Base-by-base conservation (phyloP, 2,113 vertebrate species). In the Scytalopus superciliaris region DNA sequence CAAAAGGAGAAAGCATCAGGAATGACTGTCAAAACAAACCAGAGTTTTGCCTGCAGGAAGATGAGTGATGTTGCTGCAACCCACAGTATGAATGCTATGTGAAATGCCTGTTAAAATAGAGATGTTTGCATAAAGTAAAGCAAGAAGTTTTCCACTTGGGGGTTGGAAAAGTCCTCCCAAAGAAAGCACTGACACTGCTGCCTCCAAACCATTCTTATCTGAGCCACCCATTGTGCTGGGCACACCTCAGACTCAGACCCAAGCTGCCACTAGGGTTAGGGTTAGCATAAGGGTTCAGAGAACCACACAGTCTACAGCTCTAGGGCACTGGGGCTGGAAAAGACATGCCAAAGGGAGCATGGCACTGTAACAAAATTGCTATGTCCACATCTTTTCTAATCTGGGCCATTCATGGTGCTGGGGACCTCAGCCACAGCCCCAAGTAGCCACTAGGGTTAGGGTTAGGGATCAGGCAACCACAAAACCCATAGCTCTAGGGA, bases 1-100 rank as follows among this genome's bases (percentile, higher is more conserved):
- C 50, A 68, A 81, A 88, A 91, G 73, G 68, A 59, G 93, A 90
- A 95, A 66, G 53, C 72, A 95, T 83, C 50, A 93, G 76, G 79
- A 90, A 81, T 81, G 64, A 73, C 79, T 92, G 94, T 95, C 91
- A 92, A 95, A 96, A 95, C 49, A 90, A 83, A 82, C 72, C 76
- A 92, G 76, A 93, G 76, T 93, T 92, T 94, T 90, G 93, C 93
- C 96, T 90, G 72, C 85, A 96, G 93, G 88, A 96, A 84, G 47
- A 94, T 88, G 89, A 91, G 79, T 89, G 84, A 90, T 90, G 64
- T 66, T 97, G 81, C 57, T 82, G 73, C 82, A 90, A 42, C 66
- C 57, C 90, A 87, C 73, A 67, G 53, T 59, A 90, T 63, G 66
- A 93, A 94, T 62, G 66, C 42, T 81, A 57, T 80, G 55, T 56